phyloP scores from a whole-genome alignment of 2,888 invertebrate genomes.

The Nebria brevicollis region DNA sequence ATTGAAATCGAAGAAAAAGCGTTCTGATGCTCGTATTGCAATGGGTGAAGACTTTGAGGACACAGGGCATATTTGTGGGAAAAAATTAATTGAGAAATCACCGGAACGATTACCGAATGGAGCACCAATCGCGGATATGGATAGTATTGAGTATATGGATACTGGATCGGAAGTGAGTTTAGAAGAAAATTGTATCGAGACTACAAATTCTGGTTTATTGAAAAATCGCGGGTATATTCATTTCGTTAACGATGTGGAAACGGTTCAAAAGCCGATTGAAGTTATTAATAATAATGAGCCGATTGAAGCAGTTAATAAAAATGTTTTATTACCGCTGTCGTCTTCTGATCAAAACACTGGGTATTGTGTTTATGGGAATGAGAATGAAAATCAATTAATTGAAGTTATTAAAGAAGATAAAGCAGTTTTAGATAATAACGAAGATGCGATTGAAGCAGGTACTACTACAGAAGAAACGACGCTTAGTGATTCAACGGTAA shows the following conservation, averaged over 20 bases:
- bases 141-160: slow-evolving; percentile 88
- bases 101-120: slow-evolving; percentile 50
- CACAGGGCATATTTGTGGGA: slow-evolving; percentile 59
- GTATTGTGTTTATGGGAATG: slow-evolving; percentile 57
- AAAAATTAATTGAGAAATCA: slow-evolving; percentile 50
- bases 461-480: slow-evolving; percentile 72
- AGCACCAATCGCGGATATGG: slow-evolving; percentile 67
- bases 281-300: slow-evolving; percentile 35
- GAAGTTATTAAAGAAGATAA: slow-evolving; percentile 57
- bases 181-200: slow-evolving; percentile 68
- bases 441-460: slow-evolving; percentile 70
- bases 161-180: slow-evolving; percentile 85
- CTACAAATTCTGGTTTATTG: slow-evolving; percentile 65
- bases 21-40: slow-evolving; percentile 54
- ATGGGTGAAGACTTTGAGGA: slow-evolving; percentile 61
- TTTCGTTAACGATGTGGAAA: slow-evolving; percentile 68
- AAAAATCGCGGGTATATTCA: slow-evolving; percentile 75
- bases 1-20: slow-evolving; percentile 40
- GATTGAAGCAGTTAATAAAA: slow-evolving; percentile 58
- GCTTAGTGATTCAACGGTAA: slow-evolving; percentile 62
- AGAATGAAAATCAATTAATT: slow-evolving; percentile 53
- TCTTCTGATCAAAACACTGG: slow-evolving; percentile 56
- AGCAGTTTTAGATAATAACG: slow-evolving; percentile 64
- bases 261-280: slow-evolving; percentile 55
- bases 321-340: slow-evolving; percentile 58